A percentile compares a stretch with the other conserved stretches of the same genome.
phyloP scores from a whole-genome alignment of 2,888 invertebrate species.

The Gerosis bhagava region DNA sequence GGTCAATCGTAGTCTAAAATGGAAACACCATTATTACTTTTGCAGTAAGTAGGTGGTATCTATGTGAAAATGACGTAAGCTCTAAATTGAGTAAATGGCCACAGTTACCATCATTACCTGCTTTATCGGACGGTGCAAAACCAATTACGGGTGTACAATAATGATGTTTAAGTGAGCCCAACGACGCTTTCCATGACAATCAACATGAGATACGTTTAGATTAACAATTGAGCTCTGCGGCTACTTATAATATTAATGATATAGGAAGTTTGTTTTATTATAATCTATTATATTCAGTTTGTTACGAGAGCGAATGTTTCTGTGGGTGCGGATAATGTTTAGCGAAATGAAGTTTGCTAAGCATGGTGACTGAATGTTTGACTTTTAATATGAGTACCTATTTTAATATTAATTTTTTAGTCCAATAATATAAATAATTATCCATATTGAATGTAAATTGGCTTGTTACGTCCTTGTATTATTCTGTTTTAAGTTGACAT shows the following conservation, averaged over 20 bases:
- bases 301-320: too few species aligned
- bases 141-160: constrained; percentile 52
- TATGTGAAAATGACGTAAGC: constrained; percentile 60
- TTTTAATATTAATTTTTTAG: too few species aligned
- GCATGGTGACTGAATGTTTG: too few species aligned
- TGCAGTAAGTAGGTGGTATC: too few species aligned
- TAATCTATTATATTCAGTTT: too few species aligned
- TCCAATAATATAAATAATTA: too few species aligned
- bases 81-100: constrained; percentile 49
- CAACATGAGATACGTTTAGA: constrained; percentile 12
- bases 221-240: not conserved
- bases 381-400: too few species aligned
- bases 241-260: not conserved
- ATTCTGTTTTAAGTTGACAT: too few species aligned
- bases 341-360: too few species aligned
- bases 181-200: constrained; percentile 37
- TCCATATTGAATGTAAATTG: too few species aligned
- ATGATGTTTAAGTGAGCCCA: constrained; percentile 41
- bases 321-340: too few species aligned
- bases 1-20: constrained; percentile 65
- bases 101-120: constrained; percentile 47
- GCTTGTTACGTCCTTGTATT: too few species aligned
- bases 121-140: constrained; percentile 54
- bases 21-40: constrained; percentile 60
- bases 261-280: not conserved